These are phyloP conservation scores for Butorides virescens DNA, from an alignment of 2,113 vertebrate genomes.

Conservation along the genomic window DNA sequence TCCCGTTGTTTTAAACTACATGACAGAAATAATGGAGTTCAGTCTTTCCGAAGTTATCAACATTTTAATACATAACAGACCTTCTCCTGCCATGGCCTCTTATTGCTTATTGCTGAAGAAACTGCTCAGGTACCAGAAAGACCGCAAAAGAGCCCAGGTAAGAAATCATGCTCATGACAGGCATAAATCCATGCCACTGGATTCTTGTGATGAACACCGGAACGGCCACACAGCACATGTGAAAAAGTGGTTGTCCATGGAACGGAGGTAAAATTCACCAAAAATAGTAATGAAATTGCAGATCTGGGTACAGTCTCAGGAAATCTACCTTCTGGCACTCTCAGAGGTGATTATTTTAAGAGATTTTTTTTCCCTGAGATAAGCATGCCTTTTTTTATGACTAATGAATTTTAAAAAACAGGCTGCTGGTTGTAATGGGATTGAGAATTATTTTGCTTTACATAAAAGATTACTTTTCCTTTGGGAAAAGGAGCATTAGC, in stretches of 20 bases:
- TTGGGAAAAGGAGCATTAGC: neutral
- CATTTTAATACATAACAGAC: conserved; percentile 77
- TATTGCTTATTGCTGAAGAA: conserved; percentile 84
- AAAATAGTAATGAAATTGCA: neutral
- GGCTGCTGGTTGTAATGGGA: neutral
- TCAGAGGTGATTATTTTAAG: conserved; percentile 5
- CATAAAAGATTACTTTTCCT: neutral
- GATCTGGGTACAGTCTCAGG: neutral
- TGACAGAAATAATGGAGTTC: conserved; percentile 75
- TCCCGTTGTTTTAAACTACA: conserved; percentile 76
- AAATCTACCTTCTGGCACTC: neutral
- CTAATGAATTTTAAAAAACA: neutral
- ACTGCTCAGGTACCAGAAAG: conserved; percentile 74
- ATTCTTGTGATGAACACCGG: neutral
- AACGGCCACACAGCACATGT: neutral
- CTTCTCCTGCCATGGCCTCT: conserved; percentile 80
- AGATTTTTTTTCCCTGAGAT: neutral
- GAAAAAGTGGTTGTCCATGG: neutral
- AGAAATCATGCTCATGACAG: neutral
- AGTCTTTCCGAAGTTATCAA: conserved; percentile 75
- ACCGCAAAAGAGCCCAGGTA: conserved; percentile 71
- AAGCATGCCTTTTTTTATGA: neutral
- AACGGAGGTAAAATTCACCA: neutral
- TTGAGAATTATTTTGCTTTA: neutral
- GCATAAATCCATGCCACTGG: neutral